Evolutionary conservation across 2,113 vertebrate species (phyloP), one percentile per base, ranked within the genome.

Genomic region (Cyprinodon brontotheroides): DNA sequence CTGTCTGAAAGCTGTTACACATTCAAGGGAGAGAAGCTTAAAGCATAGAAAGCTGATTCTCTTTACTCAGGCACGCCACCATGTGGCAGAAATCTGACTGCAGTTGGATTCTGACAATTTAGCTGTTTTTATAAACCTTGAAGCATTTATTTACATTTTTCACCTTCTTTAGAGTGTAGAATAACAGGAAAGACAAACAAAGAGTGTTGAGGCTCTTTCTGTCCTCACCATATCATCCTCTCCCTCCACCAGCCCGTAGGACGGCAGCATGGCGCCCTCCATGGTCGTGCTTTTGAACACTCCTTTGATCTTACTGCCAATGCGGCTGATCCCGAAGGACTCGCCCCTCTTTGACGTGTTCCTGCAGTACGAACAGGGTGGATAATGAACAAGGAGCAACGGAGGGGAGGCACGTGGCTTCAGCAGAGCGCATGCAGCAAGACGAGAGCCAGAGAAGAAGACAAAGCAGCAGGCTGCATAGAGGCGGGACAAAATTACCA

Each of bases 281-380:
- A 99, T 96, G 3, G 98, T 97, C 38, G 96, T 98, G 83, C 97
- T 99, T 92, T 97, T 99, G 90, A 99, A 99, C 8, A 99, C 98
- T 36, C 97, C 97, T 93, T 99, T 99, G 82, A 99, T 97, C 93
- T 97, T 99, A 85, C 95, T 98, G 82, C 98, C 97, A 82, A 99
- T 98, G 92, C 93, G 96, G 90, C 97, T 96, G 90, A 99, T 99
- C 78, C 96, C 98, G 84, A 97, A 99, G 1, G 97, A 95, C 87
- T 99, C 98, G 81, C 96, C 96, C 90, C 96, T 96, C 90, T 96
- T 98, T 59, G 96, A 96, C 9, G 96, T 95, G 88, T 89, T 96
- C 94, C 97, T 99, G 89, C 79, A 78, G 83, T 71, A 63, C 79
- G 70, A 65, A 88, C 37, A 64, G 61, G 48, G 68, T 22, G 41